Conservation (phyloP, 2,888 invertebrate species). For the Siphonodentalium dalli region DNA sequence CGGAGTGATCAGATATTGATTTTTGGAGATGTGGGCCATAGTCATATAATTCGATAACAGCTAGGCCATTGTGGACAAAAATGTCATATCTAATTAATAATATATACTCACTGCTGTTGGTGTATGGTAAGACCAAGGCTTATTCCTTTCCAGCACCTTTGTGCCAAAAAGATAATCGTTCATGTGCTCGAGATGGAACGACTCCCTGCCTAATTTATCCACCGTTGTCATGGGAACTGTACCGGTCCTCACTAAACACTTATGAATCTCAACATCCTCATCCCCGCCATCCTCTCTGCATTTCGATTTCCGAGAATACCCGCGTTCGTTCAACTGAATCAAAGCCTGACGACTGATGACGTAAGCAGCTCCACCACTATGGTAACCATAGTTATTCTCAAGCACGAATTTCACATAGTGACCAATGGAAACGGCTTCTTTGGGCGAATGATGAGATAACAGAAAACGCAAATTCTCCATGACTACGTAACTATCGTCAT, state of each 20-base stretch:
- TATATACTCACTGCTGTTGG: no score
- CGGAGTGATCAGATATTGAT: no score
- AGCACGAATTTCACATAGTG: no score
- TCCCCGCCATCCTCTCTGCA: slow-evolving; percentile 35
- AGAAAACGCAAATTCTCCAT: slow-evolving; percentile 80
- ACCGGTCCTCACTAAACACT: slow-evolving; percentile 42
- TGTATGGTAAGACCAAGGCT: no score
- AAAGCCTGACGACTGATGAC: slow-evolving; percentile 83
- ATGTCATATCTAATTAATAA: no score
- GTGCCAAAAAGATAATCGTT: no score
- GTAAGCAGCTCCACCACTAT: slow-evolving; percentile 75
- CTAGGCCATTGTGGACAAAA: no score
- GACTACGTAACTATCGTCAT: slow-evolving; percentile 95
- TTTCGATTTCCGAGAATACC: slow-evolving; percentile 64
- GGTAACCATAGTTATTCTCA: slow-evolving; percentile 53
- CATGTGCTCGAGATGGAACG: no score
- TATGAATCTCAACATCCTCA: slow-evolving; percentile 48
- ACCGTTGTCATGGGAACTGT: slow-evolving; percentile 39
- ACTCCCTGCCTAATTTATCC: slow-evolving; percentile 39
- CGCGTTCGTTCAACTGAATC: slow-evolving; percentile 73
- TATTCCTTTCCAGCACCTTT: no score
- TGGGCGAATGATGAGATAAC: slow-evolving; percentile 72
- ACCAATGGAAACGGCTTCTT: slow-evolving; percentile 80
- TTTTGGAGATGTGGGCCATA: no score
- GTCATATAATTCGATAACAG: no score